Percentiles rank a stretch among this genome's conserved stretches.
Conservation (phyloP, 2,797 vertebrate species). For the Bovichtus diacanthus region DNA sequence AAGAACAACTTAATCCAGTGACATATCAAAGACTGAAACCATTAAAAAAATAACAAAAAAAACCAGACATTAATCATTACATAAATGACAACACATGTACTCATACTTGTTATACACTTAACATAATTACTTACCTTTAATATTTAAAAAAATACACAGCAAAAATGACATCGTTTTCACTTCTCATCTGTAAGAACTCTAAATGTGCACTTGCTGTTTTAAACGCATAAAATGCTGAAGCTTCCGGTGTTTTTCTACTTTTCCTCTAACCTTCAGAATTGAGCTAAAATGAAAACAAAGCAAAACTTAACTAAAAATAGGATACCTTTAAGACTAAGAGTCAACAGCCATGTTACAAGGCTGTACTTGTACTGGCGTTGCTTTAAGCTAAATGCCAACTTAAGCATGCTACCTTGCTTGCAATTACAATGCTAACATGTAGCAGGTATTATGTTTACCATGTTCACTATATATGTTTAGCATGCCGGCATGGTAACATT, state of each 20-base stretch:
- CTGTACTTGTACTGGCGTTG: background rate
- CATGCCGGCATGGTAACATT: background rate
- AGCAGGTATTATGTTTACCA: background rate
- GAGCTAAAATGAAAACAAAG: background rate
- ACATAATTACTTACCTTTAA: background rate
- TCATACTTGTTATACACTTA: background rate
- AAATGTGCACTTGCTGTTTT: background rate
- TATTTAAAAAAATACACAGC: background rate
- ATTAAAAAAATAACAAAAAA: constrained; percentile 5
- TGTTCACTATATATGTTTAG: background rate
- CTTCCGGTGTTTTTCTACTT: background rate
- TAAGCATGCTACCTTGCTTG: background rate
- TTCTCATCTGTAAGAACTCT: background rate
- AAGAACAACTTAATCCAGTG: constrained; percentile 23
- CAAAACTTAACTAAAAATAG: constrained; percentile 1
- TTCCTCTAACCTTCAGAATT: background rate
- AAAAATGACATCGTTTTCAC: background rate
- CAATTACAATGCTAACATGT: background rate
- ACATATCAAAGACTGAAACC: constrained; percentile 5
- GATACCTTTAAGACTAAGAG: background rate
- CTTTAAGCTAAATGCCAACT: constrained; percentile 2
- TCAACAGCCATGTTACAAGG: background rate
- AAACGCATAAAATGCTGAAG: background rate
- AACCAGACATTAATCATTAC: background rate
- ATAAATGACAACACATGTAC: background rate